Conservation (phyloP, 2,113 vertebrate species). For the Carollia perspicillata region DNA sequence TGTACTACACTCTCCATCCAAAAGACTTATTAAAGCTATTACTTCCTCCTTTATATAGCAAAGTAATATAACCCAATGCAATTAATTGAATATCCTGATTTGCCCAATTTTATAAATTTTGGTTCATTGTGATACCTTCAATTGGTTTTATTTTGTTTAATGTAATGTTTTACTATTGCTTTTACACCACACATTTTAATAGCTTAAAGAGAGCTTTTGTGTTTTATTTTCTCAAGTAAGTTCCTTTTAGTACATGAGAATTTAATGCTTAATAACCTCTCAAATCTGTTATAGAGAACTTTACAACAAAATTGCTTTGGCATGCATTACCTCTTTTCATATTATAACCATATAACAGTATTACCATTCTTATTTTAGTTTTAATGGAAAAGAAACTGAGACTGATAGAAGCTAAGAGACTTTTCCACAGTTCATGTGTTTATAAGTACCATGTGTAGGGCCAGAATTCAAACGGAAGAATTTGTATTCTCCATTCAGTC, state of each 20-base stretch:
- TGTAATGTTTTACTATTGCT: conserved; percentile 30
- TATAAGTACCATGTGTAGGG: not conserved
- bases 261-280: not conserved
- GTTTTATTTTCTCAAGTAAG: conserved; percentile 53
- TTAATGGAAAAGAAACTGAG: not conserved
- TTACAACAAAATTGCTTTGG: not conserved
- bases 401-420: not conserved
- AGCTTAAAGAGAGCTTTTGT: not conserved
- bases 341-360: not conserved
- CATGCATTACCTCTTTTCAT: conserved; percentile 13
- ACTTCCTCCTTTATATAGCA: conserved; percentile 41
- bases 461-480: not conserved
- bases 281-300: not conserved
- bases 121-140: not conserved
- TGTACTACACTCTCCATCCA: not conserved
- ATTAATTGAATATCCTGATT: conserved; percentile 57
- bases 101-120: not conserved
- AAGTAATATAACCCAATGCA: conserved; percentile 42
- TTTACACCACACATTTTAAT: conserved; percentile 25
- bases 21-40: not conserved
- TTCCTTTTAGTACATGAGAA: conserved; percentile 30
- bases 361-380: not conserved
- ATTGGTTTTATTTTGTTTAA: conserved; percentile 54
- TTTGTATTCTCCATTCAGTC: not conserved
- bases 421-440: not conserved